Percentiles rank a stretch among this genome's conserved stretches.
Conservation (phyloP, 2,113 vertebrate species). For the Amazona vittata region DNA sequence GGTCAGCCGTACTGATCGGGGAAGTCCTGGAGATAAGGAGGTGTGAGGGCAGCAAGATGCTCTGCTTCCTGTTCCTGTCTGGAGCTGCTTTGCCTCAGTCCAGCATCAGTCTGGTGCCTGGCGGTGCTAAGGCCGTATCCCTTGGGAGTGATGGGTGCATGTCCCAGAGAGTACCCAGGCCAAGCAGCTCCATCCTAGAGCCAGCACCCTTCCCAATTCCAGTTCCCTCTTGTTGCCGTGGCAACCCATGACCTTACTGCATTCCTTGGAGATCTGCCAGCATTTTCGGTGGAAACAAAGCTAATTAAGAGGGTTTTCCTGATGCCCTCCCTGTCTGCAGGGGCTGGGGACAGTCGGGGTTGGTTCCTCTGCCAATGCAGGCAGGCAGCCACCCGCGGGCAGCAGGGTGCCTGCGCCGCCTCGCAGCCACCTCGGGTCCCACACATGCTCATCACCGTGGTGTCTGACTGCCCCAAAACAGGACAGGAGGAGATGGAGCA, state of each 20-base stretch:
- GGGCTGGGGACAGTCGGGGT: neutral
- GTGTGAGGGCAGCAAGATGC: accelerated
- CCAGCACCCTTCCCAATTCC: constrained; percentile 47
- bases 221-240: constrained; percentile 35
- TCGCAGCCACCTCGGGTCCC: neutral
- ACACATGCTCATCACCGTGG: accelerated
- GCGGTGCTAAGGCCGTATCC: accelerated
- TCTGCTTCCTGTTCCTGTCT: accelerated
- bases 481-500: neutral
- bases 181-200: neutral
- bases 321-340: neutral
- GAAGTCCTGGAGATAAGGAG: accelerated
- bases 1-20: accelerated
- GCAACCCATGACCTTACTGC: constrained; percentile 52
- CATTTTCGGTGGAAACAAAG: neutral
- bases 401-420: accelerated
- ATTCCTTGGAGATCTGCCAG: neutral
- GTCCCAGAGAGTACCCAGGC: neutral
- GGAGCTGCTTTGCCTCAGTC: neutral
- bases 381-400: neutral
- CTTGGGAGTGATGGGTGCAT: accelerated
- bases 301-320: neutral
- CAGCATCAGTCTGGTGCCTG: accelerated
- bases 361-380: accelerated
- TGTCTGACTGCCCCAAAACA: neutral